Evolutionary conservation across 1,140 invertebrate genomes (phyloP), one percentile per base, ranked within the genome.

Genomic region (Megalonaias nervosa): DNA sequence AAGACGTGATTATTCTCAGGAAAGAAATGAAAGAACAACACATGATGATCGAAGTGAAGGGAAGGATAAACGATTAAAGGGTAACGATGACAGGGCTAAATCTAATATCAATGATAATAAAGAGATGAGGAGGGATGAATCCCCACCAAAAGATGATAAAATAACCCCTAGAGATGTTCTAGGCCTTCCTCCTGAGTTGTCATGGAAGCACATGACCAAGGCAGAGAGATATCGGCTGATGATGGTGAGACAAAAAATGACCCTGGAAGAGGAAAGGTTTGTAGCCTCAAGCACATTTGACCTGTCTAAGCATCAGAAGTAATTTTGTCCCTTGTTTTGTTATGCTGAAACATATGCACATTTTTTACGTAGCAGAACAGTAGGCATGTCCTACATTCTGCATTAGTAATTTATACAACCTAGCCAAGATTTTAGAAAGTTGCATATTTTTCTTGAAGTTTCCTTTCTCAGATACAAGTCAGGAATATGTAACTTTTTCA

Each of bases 221-320:
- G 86, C 84, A 17, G 89, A 90, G 80, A 82, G 84, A 65, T 84
- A 89, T 68, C 77, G 87, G 26, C 81, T 89, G 56, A 86, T 89
- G 81, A 84, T 87, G 78, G 86, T 87, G 58, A 81, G 83, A 76
- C 86, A 89, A 68, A 89, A 83, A 82, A 83, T 82, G 59, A 14
- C 67, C 55, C 77, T 74, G 23, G 81, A 82, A 58, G 79, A 82
- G 59, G 79, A 80, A 72, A 84, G 64, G 81, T 82, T 78, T 74
- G 69, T 67, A 48, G 6, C 38, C 38, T 48, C 26, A 48, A 26
- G 58, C 23, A 13, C 3, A 62, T 59, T 21, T n/a, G n/a, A 23
- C 58, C 31, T n/a, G 56, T 5, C 31, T 65, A 6, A 16, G 11
- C 17, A 9, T 26, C 15, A 64, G 31, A 16, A 16, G 4, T 19